Evolutionary conservation across 2,113 vertebrate genomes (phyloP).

Genomic region (Crypturellus undulatus): DNA sequence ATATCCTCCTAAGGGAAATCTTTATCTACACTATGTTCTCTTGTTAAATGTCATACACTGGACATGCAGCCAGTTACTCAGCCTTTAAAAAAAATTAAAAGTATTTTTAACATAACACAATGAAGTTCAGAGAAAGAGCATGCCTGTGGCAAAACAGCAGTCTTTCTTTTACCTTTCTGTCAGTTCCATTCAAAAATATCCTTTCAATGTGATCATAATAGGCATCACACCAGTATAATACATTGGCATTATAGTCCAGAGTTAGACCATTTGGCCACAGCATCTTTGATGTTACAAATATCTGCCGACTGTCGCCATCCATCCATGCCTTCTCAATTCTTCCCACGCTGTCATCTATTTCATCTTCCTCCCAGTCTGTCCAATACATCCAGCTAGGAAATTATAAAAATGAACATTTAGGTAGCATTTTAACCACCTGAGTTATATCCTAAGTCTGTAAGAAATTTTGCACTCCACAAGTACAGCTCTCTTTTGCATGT

Average conservation of each 20-base stretch:
- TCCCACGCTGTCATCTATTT: constrained; percentile 95
- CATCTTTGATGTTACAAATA: constrained; percentile 98
- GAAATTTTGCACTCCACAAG: neutral
- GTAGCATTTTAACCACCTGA: neutral
- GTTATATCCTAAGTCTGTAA: neutral
- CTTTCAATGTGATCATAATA: constrained; percentile 98
- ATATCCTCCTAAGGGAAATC: neutral
- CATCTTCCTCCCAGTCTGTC: constrained; percentile 99
- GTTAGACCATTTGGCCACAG: constrained; percentile 98
- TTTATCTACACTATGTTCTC: too few relatives aligned
- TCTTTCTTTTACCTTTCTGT: constrained; percentile 88
- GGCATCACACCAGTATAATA: constrained; percentile 99
- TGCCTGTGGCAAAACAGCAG: constrained; percentile 48
- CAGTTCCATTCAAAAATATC: constrained; percentile 94
- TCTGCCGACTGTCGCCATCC: constrained; percentile 90
- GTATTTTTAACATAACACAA: constrained; percentile 51
- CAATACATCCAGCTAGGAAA: constrained; percentile 97
- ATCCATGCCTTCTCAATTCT: constrained; percentile 99
- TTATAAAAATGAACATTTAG: constrained; percentile 34
- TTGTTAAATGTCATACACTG: neutral
- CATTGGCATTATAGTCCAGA: constrained; percentile 86
- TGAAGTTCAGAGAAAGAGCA: constrained; percentile 28
- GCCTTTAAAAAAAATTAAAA: constrained; percentile 37
- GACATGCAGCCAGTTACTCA: neutral
- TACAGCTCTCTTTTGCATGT: neutral